Evolutionary conservation across 2,797 vertebrate genomes (phyloP).

Genomic region (Tragelaphus oryx): DNA sequence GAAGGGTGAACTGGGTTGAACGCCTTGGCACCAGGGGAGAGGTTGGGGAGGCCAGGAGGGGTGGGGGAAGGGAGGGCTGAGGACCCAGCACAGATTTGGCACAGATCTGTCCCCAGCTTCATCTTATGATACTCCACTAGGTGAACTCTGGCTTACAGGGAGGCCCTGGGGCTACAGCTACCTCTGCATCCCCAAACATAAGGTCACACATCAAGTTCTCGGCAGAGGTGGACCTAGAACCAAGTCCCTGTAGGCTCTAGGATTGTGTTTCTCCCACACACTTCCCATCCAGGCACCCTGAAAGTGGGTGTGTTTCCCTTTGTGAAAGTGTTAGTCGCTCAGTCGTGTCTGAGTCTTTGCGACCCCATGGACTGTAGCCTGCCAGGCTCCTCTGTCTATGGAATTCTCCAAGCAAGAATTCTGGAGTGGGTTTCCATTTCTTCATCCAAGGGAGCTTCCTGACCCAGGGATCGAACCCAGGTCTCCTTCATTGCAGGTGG

Average conservation of each 20-base stretch:
- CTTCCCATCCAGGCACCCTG: background rate
- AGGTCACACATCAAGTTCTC: background rate
- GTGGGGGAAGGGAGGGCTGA: rapidly evolving
- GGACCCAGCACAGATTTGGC: no score
- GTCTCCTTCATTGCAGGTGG: background rate
- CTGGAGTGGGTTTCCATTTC: background rate
- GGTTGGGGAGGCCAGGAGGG: background rate
- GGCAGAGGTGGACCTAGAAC: background rate
- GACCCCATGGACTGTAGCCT: background rate
- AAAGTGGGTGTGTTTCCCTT: background rate
- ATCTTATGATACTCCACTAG: background rate
- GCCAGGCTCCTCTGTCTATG: background rate
- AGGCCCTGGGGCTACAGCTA: background rate
- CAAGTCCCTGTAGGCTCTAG: background rate
- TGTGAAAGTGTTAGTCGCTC: background rate
- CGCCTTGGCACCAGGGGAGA: background rate
- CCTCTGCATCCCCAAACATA: no score
- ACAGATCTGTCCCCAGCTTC: background rate
- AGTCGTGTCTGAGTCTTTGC: background rate
- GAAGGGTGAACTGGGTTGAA: rapidly evolving
- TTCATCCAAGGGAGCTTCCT: background rate
- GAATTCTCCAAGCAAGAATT: background rate
- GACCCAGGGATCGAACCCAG: background rate
- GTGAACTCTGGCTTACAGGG: background rate
- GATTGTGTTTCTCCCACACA: no score